A percentile compares a stretch with the other conserved stretches of the same genome.
phyloP scores from a whole-genome alignment of 2,888 invertebrate genomes.

The Steromphala cineraria region DNA sequence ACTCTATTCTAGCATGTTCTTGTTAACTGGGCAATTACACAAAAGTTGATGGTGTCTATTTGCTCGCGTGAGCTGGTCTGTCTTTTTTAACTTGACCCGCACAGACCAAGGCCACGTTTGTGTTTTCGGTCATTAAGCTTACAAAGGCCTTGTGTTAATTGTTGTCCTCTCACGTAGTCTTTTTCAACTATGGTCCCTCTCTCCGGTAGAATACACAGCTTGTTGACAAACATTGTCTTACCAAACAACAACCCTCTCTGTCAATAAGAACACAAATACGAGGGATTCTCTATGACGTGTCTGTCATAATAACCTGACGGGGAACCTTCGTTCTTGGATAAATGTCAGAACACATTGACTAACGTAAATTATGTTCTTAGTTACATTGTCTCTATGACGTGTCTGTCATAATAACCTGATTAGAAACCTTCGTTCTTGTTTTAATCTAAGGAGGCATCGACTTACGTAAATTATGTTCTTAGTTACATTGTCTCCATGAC shows the following conservation, averaged over 20 bases:
- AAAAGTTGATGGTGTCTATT: background rate
- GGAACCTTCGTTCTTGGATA: too few species aligned
- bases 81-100: background rate
- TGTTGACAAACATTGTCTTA: constrained; percentile 3
- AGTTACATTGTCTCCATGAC: too few species aligned
- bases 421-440: too few species aligned
- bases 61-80: background rate
- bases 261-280: background rate
- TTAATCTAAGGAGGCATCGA: too few species aligned
- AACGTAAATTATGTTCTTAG: too few species aligned
- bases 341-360: too few species aligned
- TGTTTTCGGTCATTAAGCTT: background rate
- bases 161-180: background rate
- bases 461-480: too few species aligned
- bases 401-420: too few species aligned
- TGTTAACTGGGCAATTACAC: background rate
- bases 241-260: background rate
- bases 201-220: background rate
- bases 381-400: too few species aligned
- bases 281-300: background rate
- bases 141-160: constrained; percentile 2
- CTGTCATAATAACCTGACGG: background rate
- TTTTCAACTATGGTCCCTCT: background rate
- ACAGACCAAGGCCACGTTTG: background rate
- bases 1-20: background rate